phyloP scores from a whole-genome alignment of 2,113 vertebrate species.

The Psittacara wagleri region DNA sequence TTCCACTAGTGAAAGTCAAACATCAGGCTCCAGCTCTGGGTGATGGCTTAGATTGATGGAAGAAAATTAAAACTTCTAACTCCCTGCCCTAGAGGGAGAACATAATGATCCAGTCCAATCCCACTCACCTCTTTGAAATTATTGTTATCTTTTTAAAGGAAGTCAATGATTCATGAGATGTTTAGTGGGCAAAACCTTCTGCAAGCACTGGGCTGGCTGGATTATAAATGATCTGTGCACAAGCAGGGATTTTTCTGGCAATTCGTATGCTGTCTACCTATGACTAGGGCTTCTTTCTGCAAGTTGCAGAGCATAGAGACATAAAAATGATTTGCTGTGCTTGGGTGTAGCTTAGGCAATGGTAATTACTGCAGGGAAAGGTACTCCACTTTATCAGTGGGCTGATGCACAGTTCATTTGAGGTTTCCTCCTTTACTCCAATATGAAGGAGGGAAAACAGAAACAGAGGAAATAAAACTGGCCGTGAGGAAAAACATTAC shows the following conservation, averaged over 20 bases:
- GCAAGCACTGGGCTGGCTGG: background rate
- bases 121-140: slow-evolving; percentile 48
- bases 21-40: background rate
- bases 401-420: background rate
- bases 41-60: slow-evolving; percentile 52
- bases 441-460: background rate
- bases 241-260: slow-evolving; percentile 12
- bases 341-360: background rate
- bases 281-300: background rate
- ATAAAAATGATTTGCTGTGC: slow-evolving; percentile 11
- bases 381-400: background rate
- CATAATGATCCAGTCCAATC: slow-evolving; percentile 54
- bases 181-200: slow-evolving; percentile 39
- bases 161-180: slow-evolving; percentile 58
- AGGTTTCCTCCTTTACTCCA: background rate
- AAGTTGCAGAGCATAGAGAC: background rate
- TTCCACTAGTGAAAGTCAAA: slow-evolving; percentile 13
- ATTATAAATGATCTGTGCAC: slow-evolving; percentile 27
- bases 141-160: slow-evolving; percentile 54
- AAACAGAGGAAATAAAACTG: background rate
- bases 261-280: background rate
- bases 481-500: background rate
- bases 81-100: slow-evolving; percentile 34
- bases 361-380: slow-evolving; percentile 38
- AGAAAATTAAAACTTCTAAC: slow-evolving; percentile 58